Conservation (phyloP, 2,797 vertebrate species). For the Hydrolagus colliei region DNA sequence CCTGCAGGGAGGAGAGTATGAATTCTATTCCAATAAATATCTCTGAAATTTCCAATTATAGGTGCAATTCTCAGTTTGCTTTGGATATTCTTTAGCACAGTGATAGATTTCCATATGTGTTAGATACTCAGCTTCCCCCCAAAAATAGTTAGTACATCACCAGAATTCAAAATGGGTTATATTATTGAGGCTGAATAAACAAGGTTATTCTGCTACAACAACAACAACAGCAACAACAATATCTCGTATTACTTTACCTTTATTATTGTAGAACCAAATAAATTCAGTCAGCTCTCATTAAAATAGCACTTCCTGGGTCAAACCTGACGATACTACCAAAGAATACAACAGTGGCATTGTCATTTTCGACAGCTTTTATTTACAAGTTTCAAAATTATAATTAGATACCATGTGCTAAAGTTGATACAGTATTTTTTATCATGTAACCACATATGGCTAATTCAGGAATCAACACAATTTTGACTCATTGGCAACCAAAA, state of each 20-base stretch:
- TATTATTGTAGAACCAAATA: not conserved
- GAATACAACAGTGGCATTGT: not conserved
- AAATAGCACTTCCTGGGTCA: not conserved
- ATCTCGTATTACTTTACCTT: no score
- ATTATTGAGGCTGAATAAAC: not conserved
- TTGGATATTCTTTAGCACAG: no score
- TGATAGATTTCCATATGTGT: no score
- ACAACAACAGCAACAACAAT: no score
- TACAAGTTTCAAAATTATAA: no score
- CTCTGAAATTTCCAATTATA: no score
- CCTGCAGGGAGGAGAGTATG: no score
- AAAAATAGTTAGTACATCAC: not conserved
- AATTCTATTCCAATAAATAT: no score
- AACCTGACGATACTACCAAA: not conserved
- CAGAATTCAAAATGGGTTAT: not conserved
- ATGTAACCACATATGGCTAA: not conserved
- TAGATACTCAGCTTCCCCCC: no score
- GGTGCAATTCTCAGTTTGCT: no score
- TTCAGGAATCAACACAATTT: not conserved
- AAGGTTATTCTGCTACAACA: not conserved
- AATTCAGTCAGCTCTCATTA: not conserved
- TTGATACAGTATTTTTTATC: not conserved
- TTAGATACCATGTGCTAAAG: not conserved
- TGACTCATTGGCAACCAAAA: not conserved
- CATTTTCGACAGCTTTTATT: not conserved